Evolutionary conservation across 1,140 invertebrate species (phyloP), one percentile per base, ranked within the genome.

Genomic region (Brachionus plicatilis): DNA sequence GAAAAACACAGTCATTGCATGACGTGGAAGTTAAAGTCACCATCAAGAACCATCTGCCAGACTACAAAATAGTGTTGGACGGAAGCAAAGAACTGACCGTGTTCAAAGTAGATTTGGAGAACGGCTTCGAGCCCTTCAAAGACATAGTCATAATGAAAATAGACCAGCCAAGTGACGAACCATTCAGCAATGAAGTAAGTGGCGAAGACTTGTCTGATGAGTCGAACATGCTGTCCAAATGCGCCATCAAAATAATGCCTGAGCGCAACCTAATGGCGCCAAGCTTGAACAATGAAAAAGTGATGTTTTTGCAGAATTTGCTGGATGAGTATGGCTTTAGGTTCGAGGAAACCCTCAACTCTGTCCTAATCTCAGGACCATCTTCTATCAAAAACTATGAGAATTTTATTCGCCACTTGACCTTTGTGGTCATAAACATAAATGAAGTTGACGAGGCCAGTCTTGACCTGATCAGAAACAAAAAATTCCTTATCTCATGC

Each of bases 241-340:
- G 79, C 27, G 14, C 60, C 14, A 27, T 82, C 4, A 82, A 29
- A 60, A 82, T 82, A 45, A 20, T 37, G 45, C 79, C 79, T 33
- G 79, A 82, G 33, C 79, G 79, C 5, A 82, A 82, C 53, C 20
- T 82, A 37, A 82, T 82, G 53, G 24, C 79, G 20, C 79, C 79
- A 43, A 65, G 9, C 60, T 60, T 68, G 20, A 82, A 82, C 20
- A 68, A 82, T 82, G 79, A 82, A 82, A 82, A 82, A 82, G 65
- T 82, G 2, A 82, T 82, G 79, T 82, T 82, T 24, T 65, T 82
- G n/a, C 79, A 82, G 65, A 82, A 82, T 65, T 65, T 82, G 24
- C 29, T 82, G 3, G 79, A 82, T 56, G 79, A 82, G 29, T 82
- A 65, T 8, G 41, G 41, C 14, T 68, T 82, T 7, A 82, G 43